Conservation (phyloP, 2,888 invertebrate genomes). For the Ethmia dodecea region DNA sequence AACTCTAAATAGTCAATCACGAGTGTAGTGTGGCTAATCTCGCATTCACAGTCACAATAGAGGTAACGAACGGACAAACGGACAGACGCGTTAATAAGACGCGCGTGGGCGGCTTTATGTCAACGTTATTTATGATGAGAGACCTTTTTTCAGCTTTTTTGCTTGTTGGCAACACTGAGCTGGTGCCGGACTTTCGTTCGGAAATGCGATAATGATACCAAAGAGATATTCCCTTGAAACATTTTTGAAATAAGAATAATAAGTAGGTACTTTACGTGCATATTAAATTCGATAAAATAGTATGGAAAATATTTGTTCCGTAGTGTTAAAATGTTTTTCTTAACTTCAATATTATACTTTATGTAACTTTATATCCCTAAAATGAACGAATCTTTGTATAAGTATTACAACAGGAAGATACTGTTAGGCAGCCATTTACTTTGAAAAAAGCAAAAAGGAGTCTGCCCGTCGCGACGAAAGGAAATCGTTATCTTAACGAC, state of each 20-base stretch:
- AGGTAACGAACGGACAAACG: slow-evolving; percentile 74
- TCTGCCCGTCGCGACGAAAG: slow-evolving; percentile 53
- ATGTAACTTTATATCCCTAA: too few species aligned
- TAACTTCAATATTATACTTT: too few species aligned
- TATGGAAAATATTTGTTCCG: too few species aligned
- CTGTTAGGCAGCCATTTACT: slow-evolving; percentile 41
- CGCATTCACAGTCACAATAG: slow-evolving; percentile 69
- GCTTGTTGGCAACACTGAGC: slow-evolving; percentile 39
- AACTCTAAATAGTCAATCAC: slow-evolving; percentile 76
- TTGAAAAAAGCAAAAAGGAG: slow-evolving; percentile 58
- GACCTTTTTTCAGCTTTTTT: slow-evolving; percentile 49
- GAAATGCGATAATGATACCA: not conserved
- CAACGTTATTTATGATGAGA: slow-evolving; percentile 73
- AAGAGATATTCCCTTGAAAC: not conserved
- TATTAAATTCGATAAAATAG: too few species aligned
- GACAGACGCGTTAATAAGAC: slow-evolving; percentile 72
- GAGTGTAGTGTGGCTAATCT: slow-evolving; percentile 71
- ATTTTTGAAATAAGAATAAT: too few species aligned
- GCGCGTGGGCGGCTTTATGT: slow-evolving; percentile 73
- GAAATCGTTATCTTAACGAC: slow-evolving; percentile 73
- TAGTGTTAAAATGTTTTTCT: too few species aligned
- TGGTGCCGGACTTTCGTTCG: slow-evolving; percentile 14
- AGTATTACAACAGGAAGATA: slow-evolving; percentile 50
- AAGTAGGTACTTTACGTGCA: not conserved
- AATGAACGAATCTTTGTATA: too few species aligned